These are phyloP conservation scores for Epizoanthus rinbou DNA, from an alignment of 92 coral and sea anemone species.

Conservation along the genomic window DNA sequence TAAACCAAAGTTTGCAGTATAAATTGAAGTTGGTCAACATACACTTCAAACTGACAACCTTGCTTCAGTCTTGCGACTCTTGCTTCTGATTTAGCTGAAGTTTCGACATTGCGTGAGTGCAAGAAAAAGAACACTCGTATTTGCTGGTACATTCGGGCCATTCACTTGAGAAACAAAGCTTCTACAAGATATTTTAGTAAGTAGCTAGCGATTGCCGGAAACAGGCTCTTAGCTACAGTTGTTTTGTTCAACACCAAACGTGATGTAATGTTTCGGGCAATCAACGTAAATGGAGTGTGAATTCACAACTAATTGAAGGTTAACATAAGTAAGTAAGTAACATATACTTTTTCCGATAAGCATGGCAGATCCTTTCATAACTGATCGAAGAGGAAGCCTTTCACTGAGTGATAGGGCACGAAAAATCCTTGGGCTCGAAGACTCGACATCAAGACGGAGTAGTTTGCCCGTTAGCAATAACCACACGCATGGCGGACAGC, in stretches of 20 bases:
- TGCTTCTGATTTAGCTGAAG: neutral
- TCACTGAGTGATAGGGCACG: conserved; percentile 4
- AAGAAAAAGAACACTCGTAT: neutral
- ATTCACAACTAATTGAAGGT: neutral
- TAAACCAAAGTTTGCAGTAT: neutral
- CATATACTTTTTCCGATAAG: neutral
- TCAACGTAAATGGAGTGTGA: neutral
- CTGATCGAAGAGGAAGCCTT: conserved; percentile 39
- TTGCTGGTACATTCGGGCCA: neutral
- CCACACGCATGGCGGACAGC: neutral
- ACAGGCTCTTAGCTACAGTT: no score
- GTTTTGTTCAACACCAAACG: neutral
- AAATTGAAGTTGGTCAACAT: neutral
- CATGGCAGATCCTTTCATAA: neutral
- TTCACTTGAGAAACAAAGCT: neutral
- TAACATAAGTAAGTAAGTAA: no score
- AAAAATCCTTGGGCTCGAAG: conserved; percentile 7
- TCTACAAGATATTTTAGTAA: neutral
- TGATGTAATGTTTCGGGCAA: neutral
- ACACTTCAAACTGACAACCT: neutral
- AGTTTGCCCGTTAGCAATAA: neutral
- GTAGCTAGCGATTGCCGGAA: neutral
- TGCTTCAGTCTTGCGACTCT: neutral
- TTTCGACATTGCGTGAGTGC: conserved; percentile 7
- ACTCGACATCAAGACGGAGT: neutral